phyloP scores from a whole-genome alignment of 2,888 invertebrate species.

The Gibbula magus region DNA sequence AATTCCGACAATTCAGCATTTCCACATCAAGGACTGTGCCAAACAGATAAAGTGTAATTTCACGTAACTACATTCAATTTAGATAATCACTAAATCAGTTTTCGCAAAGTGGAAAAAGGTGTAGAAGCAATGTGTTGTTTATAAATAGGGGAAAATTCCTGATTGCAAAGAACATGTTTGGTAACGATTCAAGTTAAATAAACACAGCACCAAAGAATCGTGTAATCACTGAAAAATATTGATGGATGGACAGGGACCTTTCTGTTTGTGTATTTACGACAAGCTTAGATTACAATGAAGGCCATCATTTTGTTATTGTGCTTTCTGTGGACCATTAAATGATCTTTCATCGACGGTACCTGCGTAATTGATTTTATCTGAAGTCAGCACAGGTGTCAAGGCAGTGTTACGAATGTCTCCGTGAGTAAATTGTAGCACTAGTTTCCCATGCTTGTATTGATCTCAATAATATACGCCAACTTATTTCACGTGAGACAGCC shows the following conservation, averaged over 20 bases:
- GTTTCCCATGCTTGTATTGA: neutral
- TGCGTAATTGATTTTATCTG: neutral
- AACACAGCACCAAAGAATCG: neutral
- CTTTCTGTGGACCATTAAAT: neutral
- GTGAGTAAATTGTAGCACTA: neutral
- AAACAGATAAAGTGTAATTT: no score
- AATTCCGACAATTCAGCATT: no score
- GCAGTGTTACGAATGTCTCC: neutral
- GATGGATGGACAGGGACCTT: neutral
- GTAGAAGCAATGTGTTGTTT: neutral
- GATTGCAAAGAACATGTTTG: neutral
- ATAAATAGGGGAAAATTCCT: neutral
- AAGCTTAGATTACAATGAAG: constrained; percentile 1
- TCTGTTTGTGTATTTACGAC: neutral
- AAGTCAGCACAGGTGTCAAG: neutral
- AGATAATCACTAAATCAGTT: neutral
- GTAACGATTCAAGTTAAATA: neutral
- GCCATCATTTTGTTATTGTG: neutral
- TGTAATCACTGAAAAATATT: neutral
- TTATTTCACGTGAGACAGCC: neutral
- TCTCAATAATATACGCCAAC: neutral
- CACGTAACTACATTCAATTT: no score
- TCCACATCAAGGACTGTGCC: no score
- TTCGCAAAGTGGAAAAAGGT: neutral
- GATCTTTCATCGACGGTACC: neutral